phyloP scores from a whole-genome alignment of 2,113 vertebrate species.

The Callaeas wilsoni region DNA sequence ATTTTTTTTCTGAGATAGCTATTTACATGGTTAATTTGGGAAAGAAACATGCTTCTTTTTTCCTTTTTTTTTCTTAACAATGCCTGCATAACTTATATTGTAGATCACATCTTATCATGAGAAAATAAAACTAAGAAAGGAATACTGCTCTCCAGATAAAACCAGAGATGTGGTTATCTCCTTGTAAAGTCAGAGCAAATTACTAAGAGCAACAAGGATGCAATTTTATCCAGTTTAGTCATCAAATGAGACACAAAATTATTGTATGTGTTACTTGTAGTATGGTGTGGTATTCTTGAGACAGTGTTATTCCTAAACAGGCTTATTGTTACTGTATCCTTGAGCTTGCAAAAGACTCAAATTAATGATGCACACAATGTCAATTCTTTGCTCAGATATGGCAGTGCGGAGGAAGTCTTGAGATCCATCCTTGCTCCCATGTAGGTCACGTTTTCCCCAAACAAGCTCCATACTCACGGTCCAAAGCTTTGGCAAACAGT shows the following conservation, averaged over 20 bases:
- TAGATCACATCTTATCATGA: background rate
- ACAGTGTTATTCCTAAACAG: background rate
- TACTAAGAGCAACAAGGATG: background rate
- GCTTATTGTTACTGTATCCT: background rate
- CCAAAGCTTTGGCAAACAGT: conserved; percentile 92
- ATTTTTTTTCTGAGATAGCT: background rate
- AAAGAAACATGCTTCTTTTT: background rate
- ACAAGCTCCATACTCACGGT: conserved; percentile 91
- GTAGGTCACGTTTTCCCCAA: conserved; percentile 96
- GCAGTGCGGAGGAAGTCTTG: conserved; percentile 95
- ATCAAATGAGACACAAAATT: background rate
- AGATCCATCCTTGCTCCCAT: conserved; percentile 95
- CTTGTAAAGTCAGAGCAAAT: background rate
- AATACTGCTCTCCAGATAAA: background rate
- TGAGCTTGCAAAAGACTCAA: background rate
- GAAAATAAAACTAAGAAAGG: background rate
- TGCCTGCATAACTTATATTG: background rate
- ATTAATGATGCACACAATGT: background rate
- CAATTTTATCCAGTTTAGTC: background rate
- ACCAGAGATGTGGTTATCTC: background rate
- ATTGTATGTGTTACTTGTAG: background rate
- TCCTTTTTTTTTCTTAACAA: background rate
- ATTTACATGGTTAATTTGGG: background rate
- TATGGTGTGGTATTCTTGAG: background rate
- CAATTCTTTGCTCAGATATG: conserved; percentile 82